These are phyloP conservation scores for Mormyrus hasselquistii DNA, from an alignment of 2,797 vertebrate species.

Conservation along the genomic window DNA sequence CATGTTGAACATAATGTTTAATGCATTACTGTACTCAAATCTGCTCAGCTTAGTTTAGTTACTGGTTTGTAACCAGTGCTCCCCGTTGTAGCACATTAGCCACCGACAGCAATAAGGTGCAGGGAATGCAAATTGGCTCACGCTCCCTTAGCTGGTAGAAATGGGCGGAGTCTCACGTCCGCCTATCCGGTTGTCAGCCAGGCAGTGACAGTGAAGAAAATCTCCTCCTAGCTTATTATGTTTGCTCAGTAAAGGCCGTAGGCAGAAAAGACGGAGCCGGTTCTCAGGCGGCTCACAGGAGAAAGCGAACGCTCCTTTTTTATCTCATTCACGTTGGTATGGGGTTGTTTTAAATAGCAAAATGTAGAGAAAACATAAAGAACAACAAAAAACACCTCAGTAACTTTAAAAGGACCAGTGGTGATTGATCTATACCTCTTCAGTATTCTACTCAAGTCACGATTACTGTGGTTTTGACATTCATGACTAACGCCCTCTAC, in stretches of 20 bases:
- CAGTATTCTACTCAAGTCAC: not conserved
- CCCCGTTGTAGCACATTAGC: not conserved
- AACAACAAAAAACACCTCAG: not conserved
- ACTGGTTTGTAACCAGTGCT: not conserved
- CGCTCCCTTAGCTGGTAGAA: not conserved
- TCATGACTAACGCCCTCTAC: not conserved
- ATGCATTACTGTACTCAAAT: not conserved
- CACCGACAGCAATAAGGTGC: not conserved
- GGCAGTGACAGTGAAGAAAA: not conserved
- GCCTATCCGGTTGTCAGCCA: not conserved
- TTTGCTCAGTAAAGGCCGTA: not conserved
- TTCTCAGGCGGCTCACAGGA: not conserved
- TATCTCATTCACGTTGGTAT: not conserved
- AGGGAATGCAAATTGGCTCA: not conserved
- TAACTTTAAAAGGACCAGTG: not conserved
- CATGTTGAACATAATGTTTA: not conserved
- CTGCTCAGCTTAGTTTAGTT: not conserved
- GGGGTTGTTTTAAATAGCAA: not conserved
- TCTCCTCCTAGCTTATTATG: not conserved
- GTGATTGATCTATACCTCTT: not conserved
- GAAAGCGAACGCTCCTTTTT: not conserved
- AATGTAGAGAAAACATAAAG: not conserved
- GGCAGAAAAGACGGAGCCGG: not conserved
- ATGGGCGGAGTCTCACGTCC: not conserved
- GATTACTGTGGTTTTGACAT: not conserved